Conservation (phyloP, 2,113 vertebrate genomes). For the Sinocyclocheilus anophthalmus region DNA sequence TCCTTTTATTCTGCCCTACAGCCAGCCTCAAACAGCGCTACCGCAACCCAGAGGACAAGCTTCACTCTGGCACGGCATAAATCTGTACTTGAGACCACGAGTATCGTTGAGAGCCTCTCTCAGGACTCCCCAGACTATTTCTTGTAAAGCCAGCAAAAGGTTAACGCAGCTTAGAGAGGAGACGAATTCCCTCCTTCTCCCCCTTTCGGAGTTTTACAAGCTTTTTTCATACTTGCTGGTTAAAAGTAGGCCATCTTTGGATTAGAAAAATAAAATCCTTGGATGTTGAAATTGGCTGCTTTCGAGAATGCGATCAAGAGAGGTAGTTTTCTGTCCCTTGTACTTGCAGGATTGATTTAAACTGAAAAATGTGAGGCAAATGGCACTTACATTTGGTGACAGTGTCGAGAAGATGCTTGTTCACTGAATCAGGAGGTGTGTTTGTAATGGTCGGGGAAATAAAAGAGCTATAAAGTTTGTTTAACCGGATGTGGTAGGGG, state of each 20-base stretch:
- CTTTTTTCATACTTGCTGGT: slow-evolving; percentile 37
- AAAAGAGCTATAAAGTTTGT: slow-evolving; percentile 62
- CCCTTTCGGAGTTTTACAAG: slow-evolving; percentile 62
- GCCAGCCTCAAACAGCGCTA: slow-evolving; percentile 47
- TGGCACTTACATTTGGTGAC: background rate
- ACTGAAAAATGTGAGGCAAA: background rate
- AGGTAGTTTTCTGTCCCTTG: too few relatives aligned
- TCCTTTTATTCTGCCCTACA: slow-evolving; percentile 59
- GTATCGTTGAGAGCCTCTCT: slow-evolving; percentile 63
- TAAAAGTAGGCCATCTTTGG: slow-evolving; percentile 51
- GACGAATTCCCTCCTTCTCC: slow-evolving; percentile 45
- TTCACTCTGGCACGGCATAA: slow-evolving; percentile 56
- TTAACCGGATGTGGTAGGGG: slow-evolving; percentile 45
- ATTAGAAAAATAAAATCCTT: slow-evolving; percentile 59
- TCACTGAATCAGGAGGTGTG: background rate
- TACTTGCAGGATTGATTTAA: background rate
- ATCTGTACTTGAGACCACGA: slow-evolving; percentile 61
- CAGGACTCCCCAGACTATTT: slow-evolving; percentile 59
- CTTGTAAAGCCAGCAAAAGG: slow-evolving; percentile 72
- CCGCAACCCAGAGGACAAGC: slow-evolving; percentile 47
- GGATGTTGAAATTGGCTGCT: slow-evolving; percentile 21
- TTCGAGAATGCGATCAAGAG: background rate
- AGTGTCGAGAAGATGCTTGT: background rate
- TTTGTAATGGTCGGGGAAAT: slow-evolving; percentile 49
- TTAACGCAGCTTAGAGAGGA: slow-evolving; percentile 62